Evolutionary conservation across 2,888 invertebrate genomes (phyloP).

Genomic region (Colostygia pectinataria): DNA sequence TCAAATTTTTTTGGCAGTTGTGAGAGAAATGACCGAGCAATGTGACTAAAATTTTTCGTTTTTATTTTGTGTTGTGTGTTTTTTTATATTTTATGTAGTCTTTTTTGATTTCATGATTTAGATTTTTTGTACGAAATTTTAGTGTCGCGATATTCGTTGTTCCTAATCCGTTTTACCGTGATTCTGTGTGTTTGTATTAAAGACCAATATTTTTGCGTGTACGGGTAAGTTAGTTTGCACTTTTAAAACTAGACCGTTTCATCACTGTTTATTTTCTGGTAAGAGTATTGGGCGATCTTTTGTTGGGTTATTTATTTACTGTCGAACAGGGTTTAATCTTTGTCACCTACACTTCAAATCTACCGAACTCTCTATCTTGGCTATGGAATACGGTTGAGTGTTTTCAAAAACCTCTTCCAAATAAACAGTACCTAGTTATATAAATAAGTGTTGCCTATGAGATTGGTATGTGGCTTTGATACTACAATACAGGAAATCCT

Average conservation of each 20-base stretch:
- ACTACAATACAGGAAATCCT: too few species aligned
- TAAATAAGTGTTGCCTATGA: too few species aligned
- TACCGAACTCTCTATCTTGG: too few species aligned
- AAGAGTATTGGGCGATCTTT: too few species aligned
- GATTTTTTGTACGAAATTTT: slow-evolving; percentile 75
- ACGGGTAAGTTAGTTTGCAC: slow-evolving; percentile 4
- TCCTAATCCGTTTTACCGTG: slow-evolving; percentile 47
- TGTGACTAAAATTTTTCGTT: slow-evolving; percentile 79
- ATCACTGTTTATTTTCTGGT: too few species aligned
- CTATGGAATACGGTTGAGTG: too few species aligned
- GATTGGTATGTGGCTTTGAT: too few species aligned
- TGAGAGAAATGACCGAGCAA: slow-evolving; percentile 68
- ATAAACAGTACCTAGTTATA: too few species aligned
- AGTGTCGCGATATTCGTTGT: slow-evolving; percentile 48
- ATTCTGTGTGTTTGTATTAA: slow-evolving; percentile 39
- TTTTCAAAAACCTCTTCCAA: too few species aligned
- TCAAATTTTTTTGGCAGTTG: slow-evolving; percentile 44
- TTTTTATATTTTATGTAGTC: slow-evolving; percentile 77
- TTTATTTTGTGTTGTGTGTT: slow-evolving; percentile 80
- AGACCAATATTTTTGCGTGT: slow-evolving; percentile 25
- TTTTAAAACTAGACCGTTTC: neutral
- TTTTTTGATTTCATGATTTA: slow-evolving; percentile 60
- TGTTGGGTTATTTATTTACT: too few species aligned
- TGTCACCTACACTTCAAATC: too few species aligned
- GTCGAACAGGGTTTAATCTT: too few species aligned